These are phyloP conservation scores for Chymomyza amoena DNA, from an alignment of 2,888 invertebrate genomes.

Conservation along the genomic window DNA sequence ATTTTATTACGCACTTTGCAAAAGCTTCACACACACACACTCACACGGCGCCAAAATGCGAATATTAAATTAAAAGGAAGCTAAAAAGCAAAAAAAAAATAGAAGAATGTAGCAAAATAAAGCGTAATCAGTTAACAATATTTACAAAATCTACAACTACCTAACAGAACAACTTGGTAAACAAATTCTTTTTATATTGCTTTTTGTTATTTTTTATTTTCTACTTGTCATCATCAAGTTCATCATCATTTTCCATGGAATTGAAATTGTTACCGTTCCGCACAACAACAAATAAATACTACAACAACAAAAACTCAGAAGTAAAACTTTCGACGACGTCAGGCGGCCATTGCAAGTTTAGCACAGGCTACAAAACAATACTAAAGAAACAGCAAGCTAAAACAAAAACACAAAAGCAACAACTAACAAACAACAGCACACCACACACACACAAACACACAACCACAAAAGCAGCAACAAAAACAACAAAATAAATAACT, in stretches of 20 bases:
- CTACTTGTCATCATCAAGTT: too few relatives aligned
- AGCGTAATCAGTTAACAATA: not conserved
- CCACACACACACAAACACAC: slow-evolving; percentile 11
- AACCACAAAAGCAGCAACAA: not conserved
- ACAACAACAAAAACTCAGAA: slow-evolving; percentile 13
- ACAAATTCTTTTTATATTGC: slow-evolving; percentile 28
- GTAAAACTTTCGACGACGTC: not conserved
- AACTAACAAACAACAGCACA: not conserved
- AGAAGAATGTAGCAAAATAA: slow-evolving; percentile 3
- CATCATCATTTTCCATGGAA: not conserved
- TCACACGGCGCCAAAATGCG: slow-evolving; percentile 1
- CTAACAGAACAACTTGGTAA: slow-evolving; percentile 33
- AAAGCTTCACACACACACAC: not conserved
- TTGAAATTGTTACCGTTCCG: too few relatives aligned
- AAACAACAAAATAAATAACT: not conserved
- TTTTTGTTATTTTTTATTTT: slow-evolving; percentile 12
- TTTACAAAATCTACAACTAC: slow-evolving; percentile 6
- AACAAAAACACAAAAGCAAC: not conserved
- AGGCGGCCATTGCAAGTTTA: slow-evolving; percentile 19
- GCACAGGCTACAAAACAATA: slow-evolving; percentile 16
- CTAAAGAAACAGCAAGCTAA: slow-evolving; percentile 21
- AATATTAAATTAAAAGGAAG: slow-evolving; percentile 6
- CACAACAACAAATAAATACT: not conserved
- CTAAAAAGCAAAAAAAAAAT: slow-evolving; percentile 14
- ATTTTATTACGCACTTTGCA: not conserved